These are phyloP conservation scores for Pachymerium ferrugineum DNA, from an alignment of 2,888 invertebrate genomes.

Conservation along the genomic window DNA sequence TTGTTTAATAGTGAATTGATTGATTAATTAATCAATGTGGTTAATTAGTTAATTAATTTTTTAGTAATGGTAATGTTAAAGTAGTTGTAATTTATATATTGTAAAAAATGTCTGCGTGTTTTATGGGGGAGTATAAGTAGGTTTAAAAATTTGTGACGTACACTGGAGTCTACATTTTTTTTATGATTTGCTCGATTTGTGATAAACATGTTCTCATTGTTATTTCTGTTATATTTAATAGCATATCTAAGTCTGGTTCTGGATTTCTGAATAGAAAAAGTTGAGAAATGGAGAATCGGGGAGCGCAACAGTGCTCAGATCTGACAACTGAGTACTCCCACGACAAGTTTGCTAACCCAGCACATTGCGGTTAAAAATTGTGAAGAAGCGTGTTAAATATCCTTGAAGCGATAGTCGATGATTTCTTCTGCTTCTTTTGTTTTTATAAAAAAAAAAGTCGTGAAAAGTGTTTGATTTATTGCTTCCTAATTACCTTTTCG, in stretches of 20 bases:
- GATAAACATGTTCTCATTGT: neutral
- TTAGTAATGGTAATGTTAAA: constrained; percentile 5
- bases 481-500: neutral
- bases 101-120: neutral
- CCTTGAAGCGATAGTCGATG: no score
- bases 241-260: neutral
- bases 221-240: constrained; percentile 1
- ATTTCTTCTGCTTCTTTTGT: constrained; percentile 4
- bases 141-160: neutral
- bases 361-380: no score
- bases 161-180: neutral
- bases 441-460: no score
- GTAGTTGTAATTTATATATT: constrained; percentile 1
- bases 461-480: constrained; percentile 6
- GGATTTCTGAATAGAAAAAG: neutral
- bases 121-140: neutral
- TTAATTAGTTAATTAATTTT: neutral
- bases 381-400: no score
- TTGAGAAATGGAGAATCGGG: neutral
- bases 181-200: neutral
- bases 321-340: no score
- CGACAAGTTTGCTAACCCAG: no score
- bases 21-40: neutral
- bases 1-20: neutral
- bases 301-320: no score